Base-by-base conservation (phyloP, 2,888 invertebrate species). In the Acanthosepion esculentum region DNA sequence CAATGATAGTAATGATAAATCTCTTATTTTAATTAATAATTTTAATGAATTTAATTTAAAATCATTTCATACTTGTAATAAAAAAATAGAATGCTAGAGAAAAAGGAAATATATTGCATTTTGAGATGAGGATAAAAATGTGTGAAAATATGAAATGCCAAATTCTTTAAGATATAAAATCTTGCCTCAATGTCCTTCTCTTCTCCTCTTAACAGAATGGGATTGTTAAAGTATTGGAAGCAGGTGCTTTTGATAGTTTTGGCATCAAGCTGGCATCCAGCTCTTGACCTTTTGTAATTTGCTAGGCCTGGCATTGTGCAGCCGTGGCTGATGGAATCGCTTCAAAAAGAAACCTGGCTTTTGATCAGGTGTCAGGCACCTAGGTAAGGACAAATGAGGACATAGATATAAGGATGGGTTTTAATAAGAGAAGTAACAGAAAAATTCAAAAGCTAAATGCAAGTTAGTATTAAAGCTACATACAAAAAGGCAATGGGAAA, bases 221-320 rank as follows among this genome's bases (percentile, higher is more conserved):
- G n/a, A 78, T 78, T 78, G 78, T 78, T 78, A n/a, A n/a, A 12
- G n/a, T n/a, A 78, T 78, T n/a, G n/a, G 78, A 78, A 78, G n/a
- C 78, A 78, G 78, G 78, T 78, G 78, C n/a, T 78, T 78, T 78
- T 78, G 78, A 78, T 78, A n/a, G n/a, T 33, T 12, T 78, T n/a
- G 78, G 18, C n/a, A 78, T 78, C n/a, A 78, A 78, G 78, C n/a
- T 78, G 33, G 78, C 78, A 78, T 78, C n/a, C 4, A 78, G n/a
- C 78, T 78, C n/a, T n/a, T 78, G 78, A 78, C 78, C 78, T 78
- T 78, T 78, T 78, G 12, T 78, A n/a, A 78, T 78, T 78, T 78
- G n/a, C 78, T 15, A 78, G 33, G n/a, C n/a, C 10, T n/a, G n/a
- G n/a, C 15, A 78, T 78, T 33, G 12, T 78, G 12, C n/a, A n/a